Base-by-base conservation (phyloP, 2,888 invertebrate species). In the Ashinkailepas kermadecensis region DNA sequence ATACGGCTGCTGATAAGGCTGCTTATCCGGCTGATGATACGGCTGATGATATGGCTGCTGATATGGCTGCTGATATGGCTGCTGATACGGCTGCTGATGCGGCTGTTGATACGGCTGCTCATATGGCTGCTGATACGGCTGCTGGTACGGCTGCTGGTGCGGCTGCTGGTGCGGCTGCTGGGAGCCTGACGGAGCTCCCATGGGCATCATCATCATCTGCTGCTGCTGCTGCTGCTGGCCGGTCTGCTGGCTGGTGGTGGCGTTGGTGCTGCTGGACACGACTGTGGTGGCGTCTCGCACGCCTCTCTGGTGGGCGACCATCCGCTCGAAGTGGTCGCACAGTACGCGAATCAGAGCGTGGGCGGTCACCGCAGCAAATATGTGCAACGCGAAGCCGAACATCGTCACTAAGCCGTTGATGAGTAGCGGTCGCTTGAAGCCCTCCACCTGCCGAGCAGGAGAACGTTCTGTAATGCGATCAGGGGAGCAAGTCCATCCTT, bases 171-270 rank as follows among this genome's bases (percentile, higher is more conserved):
- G 21, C 6, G 64, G 64, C 64, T 64, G 64, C 15, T 58, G 58
- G 15, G 11, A 13, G 15, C 8, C 8, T 1, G 64, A 0, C 11
- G 15, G 9, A 21, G 15, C 21, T 9, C 9, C 15, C 67, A 67
- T 67, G 25, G 67, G 67, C 67, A 67, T 67, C 67, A 67, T 67
- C 67, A 67, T 25, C 67, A 67, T 67, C n/a, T 67, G 67, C 65
- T 67, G 65, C 23, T 65, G 67, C 67, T 67, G 67, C 67, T 67
- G 67, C 67, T 67, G 67, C 11, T 25, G 12, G 67, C 67, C 11
- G 25, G 12, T 23, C 67, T 67, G 67, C 25, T 67, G 23, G 67
- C 11, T 67, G 67, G 21, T 67, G 67, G 67, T 67, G 67, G 12
- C 25, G 67, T 13, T 67, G 67, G 23, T 67, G 13, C 12, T 67